These are phyloP conservation scores for Sylvietta virens DNA, from an alignment of 2,113 vertebrate species.

Conservation along the genomic window DNA sequence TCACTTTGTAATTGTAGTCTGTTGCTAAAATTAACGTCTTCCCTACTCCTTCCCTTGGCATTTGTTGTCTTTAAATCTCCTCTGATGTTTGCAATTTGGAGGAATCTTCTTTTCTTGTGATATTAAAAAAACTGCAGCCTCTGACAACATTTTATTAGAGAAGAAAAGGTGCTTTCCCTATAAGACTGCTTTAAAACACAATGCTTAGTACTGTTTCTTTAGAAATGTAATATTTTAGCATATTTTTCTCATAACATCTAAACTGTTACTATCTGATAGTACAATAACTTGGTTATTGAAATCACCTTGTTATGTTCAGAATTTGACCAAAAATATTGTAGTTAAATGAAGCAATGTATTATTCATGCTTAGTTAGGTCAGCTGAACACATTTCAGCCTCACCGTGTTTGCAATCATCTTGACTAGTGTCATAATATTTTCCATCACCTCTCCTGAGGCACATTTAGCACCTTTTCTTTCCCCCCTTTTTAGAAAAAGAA, in stretches of 20 bases:
- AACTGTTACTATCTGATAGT: background rate
- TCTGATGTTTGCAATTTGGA: background rate
- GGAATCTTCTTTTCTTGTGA: background rate
- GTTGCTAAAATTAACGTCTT: background rate
- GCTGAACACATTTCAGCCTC: conserved; percentile 43
- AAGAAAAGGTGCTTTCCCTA: background rate
- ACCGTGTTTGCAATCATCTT: conserved; percentile 66
- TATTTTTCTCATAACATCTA: background rate
- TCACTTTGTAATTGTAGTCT: background rate
- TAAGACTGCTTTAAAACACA: background rate
- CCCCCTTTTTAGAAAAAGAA: conserved; percentile 45
- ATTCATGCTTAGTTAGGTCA: conserved; percentile 50
- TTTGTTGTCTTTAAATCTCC: background rate
- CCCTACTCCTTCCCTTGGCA: background rate
- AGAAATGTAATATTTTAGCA: background rate
- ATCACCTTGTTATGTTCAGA: conserved; percentile 32
- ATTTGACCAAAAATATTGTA: conserved; percentile 53
- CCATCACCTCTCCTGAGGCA: conserved; percentile 50
- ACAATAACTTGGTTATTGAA: conserved; percentile 9
- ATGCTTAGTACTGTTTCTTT: background rate
- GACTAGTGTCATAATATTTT: conserved; percentile 76
- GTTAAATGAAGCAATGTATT: conserved; percentile 38
- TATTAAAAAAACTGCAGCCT: background rate
- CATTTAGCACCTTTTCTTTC: conserved; percentile 61
- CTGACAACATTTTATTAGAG: background rate